Percentiles rank a stretch among this genome's conserved stretches.
Evolutionary conservation across 2,888 invertebrate genomes (phyloP).

Genomic region (Brachyptera risi): DNA sequence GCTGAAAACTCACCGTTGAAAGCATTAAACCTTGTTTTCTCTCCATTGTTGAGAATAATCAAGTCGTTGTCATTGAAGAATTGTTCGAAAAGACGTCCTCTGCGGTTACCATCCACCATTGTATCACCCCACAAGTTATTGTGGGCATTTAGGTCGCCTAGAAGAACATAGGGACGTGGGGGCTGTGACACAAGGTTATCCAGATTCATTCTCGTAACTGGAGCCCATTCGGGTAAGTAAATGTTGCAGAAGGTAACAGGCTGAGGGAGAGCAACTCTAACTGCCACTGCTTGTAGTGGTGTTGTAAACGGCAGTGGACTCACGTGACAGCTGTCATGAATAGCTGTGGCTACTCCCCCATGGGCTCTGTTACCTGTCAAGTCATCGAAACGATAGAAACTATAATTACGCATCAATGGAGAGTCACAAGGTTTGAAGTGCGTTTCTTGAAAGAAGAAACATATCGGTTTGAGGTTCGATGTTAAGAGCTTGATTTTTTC

Average conservation of each 20-base stretch:
- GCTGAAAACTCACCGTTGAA: too few species aligned
- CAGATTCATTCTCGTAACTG: too few species aligned
- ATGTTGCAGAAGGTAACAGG: conserved; percentile 1
- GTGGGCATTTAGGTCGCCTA: too few species aligned
- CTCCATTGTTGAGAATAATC: too few species aligned
- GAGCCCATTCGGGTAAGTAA: too few species aligned
- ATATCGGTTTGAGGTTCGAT: neutral
- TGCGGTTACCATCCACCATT: too few species aligned
- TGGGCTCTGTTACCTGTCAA: neutral
- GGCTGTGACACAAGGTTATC: too few species aligned
- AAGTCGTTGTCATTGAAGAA: too few species aligned
- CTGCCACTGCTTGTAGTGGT: conserved; percentile 4
- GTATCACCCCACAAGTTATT: too few species aligned
- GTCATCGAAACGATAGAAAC: neutral
- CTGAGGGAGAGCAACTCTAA: neutral
- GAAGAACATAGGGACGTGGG: too few species aligned
- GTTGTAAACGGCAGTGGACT: neutral
- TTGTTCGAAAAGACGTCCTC: too few species aligned
- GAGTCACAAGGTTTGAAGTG: neutral
- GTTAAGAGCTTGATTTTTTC: neutral
- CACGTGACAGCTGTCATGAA: neutral
- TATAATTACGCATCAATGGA: neutral
- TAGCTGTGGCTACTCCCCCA: neutral
- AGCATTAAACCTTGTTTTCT: too few species aligned
- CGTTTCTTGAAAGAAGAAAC: neutral